Evolutionary conservation across 2,113 vertebrate species (phyloP), one percentile per base, ranked within the genome.

Genomic region (Syngnathus scovelli): DNA sequence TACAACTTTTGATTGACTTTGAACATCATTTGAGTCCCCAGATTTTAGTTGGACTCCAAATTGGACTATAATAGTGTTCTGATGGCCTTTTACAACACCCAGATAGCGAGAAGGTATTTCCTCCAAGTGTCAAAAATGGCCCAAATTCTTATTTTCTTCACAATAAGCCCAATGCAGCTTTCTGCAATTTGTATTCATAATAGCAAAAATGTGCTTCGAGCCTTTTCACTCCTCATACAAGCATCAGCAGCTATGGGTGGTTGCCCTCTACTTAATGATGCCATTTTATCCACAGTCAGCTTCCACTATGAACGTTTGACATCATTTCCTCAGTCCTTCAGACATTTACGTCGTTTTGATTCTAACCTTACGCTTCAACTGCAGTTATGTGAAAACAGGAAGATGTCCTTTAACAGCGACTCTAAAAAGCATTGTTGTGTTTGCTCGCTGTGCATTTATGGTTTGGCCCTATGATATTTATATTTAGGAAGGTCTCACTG

Each of bases 61-160:
- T 43, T 43, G 41, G 9, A 52, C 51, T 10, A 52, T 52, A 19
- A 52, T n/a, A n/a, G 18, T n/a, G 51, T 52, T 7, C 19, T 3
- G 19, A n/a, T 52, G 1, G 49, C 49, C 18, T 5, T 33, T 19
- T 21, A 15, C 7, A 51, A 7, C 49, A n/a, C 8, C 75, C 72
- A 54, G 59, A 68, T 75, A 3, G 27, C 27, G 27, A 33, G 27
- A 33, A 33, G 3, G 27, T 33, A 75, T 67, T 65, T 77, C 71
- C 66, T 74, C 16, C n/a, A 71, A 74, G 76, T 65, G 64, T 77
- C 64, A 78, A 70, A 55, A 68, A 49, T 37, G 68, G 68, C 37
- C 37, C 48, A 66, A 78, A 0, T 55, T 55, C 10, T 55, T 37
- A 37, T 59, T 78, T 65, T 19, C n/a, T 38, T 59, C 37, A 46